Conservation (phyloP, 2,888 invertebrate genomes). For the Tryphoninae sp. region DNA sequence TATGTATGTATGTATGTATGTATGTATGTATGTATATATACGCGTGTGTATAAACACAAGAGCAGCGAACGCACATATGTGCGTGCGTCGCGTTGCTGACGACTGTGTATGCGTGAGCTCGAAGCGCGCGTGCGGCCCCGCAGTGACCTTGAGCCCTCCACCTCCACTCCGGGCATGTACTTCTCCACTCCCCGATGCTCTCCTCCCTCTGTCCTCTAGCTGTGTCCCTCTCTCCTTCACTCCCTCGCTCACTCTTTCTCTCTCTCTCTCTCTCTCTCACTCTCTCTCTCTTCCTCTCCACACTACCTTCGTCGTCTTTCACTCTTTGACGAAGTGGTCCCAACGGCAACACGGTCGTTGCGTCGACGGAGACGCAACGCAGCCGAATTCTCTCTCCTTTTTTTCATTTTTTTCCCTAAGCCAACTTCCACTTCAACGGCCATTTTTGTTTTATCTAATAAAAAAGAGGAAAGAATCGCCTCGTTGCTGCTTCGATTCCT, state of each 20-base stretch:
- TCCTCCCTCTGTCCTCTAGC: constrained; percentile 37
- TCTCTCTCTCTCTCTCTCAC: constrained; percentile 9
- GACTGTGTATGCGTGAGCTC: constrained; percentile 64
- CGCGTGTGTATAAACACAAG: constrained; percentile 14
- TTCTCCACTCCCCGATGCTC: constrained; percentile 28
- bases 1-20: no score
- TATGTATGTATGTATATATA: neutral
- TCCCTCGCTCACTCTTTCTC: neutral
- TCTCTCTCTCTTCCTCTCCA: constrained; percentile 14
- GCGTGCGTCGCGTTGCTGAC: constrained; percentile 62
- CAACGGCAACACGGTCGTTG: constrained; percentile 21
- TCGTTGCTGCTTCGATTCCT: no score
- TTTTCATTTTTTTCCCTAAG: constrained; percentile 9
- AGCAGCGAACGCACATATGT: constrained; percentile 68
- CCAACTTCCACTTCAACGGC: neutral
- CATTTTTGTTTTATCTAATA: no score
- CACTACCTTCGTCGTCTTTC: constrained; percentile 8
- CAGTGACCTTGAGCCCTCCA: constrained; percentile 77
- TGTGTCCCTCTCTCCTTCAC: constrained; percentile 4
- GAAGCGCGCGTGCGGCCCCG: constrained; percentile 79
- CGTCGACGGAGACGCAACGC: neutral
- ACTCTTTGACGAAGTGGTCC: constrained; percentile 32
- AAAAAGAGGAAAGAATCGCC: no score
- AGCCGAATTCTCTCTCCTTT: neutral
- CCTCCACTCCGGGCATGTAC: constrained; percentile 60